A percentile compares a stretch with the other conserved stretches of the same genome.
phyloP scores from a whole-genome alignment of 2,797 vertebrate species.

The Cuculus canorus region DNA sequence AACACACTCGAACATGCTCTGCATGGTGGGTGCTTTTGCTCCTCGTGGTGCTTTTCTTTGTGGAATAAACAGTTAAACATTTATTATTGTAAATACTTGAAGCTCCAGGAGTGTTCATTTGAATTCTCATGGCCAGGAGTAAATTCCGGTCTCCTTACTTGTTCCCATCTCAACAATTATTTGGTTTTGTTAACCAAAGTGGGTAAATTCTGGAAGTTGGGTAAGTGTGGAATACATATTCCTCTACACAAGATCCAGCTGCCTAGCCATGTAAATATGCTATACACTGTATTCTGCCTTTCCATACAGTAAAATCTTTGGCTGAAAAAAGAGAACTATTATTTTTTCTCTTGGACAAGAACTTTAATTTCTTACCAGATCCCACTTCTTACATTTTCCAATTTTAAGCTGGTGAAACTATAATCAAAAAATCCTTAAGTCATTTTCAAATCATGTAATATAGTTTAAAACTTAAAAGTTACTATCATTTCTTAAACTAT shows the following conservation, averaged over 20 bases:
- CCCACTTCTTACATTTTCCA: not conserved
- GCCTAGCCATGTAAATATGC: rapidly evolving
- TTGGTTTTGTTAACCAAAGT: not conserved
- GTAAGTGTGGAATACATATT: not conserved
- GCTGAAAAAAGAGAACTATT: not conserved
- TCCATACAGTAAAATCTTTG: not conserved
- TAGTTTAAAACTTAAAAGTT: constrained; percentile 27
- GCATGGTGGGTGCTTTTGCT: rapidly evolving
- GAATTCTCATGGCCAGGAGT: not conserved
- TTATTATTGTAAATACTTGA: not conserved
- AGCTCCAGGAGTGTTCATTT: not conserved
- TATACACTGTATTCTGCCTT: not conserved
- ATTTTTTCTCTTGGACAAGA: not conserved
- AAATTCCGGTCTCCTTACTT: not conserved
- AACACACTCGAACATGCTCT: not conserved
- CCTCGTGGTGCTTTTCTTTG: not conserved
- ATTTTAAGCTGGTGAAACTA: not conserved
- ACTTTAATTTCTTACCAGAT: not conserved
- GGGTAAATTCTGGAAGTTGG: not conserved
- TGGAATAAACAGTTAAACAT: not conserved
- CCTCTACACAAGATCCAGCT: not conserved
- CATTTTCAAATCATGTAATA: not conserved
- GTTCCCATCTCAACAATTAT: not conserved
- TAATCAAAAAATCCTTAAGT: not conserved
- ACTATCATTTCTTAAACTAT: not conserved